Evolutionary conservation across 2,797 vertebrate genomes (phyloP).

Genomic region (Enteromius argenteus): DNA sequence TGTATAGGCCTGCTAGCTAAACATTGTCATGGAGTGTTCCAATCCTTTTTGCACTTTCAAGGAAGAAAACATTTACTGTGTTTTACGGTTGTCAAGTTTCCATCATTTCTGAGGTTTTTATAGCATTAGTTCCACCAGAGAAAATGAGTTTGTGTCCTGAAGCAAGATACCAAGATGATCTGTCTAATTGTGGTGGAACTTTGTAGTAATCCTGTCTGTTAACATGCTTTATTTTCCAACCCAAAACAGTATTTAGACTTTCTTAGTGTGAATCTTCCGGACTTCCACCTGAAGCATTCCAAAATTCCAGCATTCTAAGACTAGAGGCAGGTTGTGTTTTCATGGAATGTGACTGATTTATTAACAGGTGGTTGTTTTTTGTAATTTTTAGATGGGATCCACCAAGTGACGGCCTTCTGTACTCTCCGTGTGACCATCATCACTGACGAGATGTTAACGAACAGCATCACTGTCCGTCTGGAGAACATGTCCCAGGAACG

Average conservation of each 20-base stretch:
- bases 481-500: conserved; percentile 99
- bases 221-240: conserved; percentile 47
- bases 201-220: conserved; percentile 31
- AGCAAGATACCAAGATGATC: conserved; percentile 33
- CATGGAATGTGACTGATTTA: background rate
- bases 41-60: conserved; percentile 15
- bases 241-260: conserved; percentile 59
- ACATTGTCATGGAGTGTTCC: background rate
- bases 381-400: conserved; percentile 83
- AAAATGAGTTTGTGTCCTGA: conserved; percentile 37
- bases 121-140: conserved; percentile 12
- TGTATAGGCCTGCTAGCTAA: background rate
- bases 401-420: conserved; percentile 84
- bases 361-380: background rate
- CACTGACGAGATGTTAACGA: conserved; percentile 97
- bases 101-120: background rate
- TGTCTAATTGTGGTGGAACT: conserved; percentile 17
- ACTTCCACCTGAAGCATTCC: background rate
- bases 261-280: conserved; percentile 36
- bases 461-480: conserved; percentile 97
- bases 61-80: conserved; percentile 11
- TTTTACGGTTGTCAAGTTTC: conserved; percentile 33
- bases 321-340: conserved; percentile 10
- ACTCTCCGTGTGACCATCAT: conserved; percentile 95
- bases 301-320: background rate